Base-by-base conservation (phyloP, 2,113 vertebrate genomes). In the Chaenocephalus aceratus region DNA sequence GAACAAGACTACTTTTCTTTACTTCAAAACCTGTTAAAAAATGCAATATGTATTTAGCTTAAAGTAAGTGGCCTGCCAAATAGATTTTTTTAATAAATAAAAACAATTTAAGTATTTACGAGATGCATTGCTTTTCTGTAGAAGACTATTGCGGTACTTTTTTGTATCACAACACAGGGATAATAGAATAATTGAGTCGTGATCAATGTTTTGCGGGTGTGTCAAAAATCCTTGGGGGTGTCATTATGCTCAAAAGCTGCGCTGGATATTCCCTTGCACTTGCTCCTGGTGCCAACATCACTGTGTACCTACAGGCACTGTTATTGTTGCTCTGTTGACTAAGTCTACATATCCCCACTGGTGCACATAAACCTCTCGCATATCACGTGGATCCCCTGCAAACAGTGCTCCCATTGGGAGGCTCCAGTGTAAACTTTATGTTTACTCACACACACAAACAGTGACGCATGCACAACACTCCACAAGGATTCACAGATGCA, bases 281-380 rank as follows among this genome's bases (percentile, higher is more conserved):
- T 70, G 36, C 75, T 75, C 52, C 52, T n/a, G n/a, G 73, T 79
- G 83, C 67, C 76, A 82, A 61, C 67, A 82, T 75, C 46, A 61
- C 34, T 75, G 84, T 84, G 80, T 84, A 75, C 73, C 77, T 89
- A 85, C 72, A 85, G 75, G 77, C 79, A 36, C 60, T 82, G 82
- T 75, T 89, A 82, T 80, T 88, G 90, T 85, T 86, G 77, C 75
- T 83, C 56, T 90, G 88, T 90, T 89, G 86, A 91, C 88, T 86
- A 79, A 83, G 76, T 72, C 73, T 76, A 67, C 72, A 87, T 70
- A 77, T 88, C 84, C 85, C 75, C 77, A 78, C 82, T 83, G 83
- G 79, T 78, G 84, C 67, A 79, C 76, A 76, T 80, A 82, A 74
- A 91, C 63, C 68, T 80, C 77, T 77, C 86, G 88, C 82, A 65